Evolutionary conservation across 2,797 vertebrate genomes (phyloP).

Genomic region (Acrossocheilus fasciatus): DNA sequence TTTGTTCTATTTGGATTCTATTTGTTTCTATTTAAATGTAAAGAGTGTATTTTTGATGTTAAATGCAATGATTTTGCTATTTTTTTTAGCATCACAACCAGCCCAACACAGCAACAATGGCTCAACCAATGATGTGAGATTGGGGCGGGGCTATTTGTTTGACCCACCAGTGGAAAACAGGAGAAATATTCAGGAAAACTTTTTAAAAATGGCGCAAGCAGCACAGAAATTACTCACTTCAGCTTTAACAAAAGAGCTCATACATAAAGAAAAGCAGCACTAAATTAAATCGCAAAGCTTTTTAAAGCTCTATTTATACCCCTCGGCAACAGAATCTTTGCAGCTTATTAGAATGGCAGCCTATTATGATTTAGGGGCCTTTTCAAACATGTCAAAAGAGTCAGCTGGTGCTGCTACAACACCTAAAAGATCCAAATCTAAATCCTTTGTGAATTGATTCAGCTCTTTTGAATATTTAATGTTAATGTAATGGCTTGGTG

Average conservation of each 20-base stretch:
- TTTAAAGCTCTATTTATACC: slow-evolving; percentile 33
- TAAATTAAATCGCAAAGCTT: slow-evolving; percentile 34
- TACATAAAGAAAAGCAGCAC: slow-evolving; percentile 24
- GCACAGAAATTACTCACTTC: slow-evolving; percentile 3
- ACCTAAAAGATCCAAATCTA: slow-evolving; percentile 23
- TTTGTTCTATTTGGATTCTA: not conserved
- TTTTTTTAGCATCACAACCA: not conserved
- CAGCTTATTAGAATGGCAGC: slow-evolving; percentile 30
- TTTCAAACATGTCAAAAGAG: slow-evolving; percentile 49
- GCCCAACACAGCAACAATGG: not conserved
- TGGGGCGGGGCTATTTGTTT: not conserved
- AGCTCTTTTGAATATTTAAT: slow-evolving; percentile 75
- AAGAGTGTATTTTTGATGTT: not conserved
- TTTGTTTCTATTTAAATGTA: not conserved
- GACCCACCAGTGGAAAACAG: not conserved
- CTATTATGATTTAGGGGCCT: slow-evolving; percentile 34
- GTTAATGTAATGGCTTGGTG: slow-evolving; percentile 71
- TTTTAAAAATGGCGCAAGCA: not conserved
- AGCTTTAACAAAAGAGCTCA: slow-evolving; percentile 22
- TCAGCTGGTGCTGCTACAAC: slow-evolving; percentile 37
- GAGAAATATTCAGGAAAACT: not conserved
- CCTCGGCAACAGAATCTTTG: slow-evolving; percentile 35
- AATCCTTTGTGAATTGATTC: slow-evolving; percentile 61
- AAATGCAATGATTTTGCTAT: not conserved
- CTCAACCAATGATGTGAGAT: not conserved